These are phyloP conservation scores for Cantharis rufa DNA, from an alignment of 2,888 invertebrate species.

Conservation along the genomic window DNA sequence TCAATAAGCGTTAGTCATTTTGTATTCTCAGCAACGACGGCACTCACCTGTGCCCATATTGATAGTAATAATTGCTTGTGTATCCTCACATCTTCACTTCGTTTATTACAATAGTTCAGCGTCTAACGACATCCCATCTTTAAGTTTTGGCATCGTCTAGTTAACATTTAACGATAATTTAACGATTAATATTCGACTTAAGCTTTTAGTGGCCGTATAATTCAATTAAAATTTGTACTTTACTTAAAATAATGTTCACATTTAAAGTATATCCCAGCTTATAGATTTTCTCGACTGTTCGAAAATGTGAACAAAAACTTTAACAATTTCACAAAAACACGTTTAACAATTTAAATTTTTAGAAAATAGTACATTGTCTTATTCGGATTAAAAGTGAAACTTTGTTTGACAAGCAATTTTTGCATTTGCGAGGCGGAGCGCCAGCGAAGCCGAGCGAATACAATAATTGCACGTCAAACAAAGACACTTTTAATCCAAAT, in stretches of 20 bases:
- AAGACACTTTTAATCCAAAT: too few relatives aligned
- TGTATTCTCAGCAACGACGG: not conserved
- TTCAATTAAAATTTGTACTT: slow-evolving; percentile 2
- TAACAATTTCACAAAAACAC: not conserved
- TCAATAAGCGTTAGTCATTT: slow-evolving; percentile 5
- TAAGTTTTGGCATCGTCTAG: not conserved
- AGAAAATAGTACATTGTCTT: too few relatives aligned
- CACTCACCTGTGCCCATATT: slow-evolving; percentile 1
- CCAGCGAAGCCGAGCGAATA: too few relatives aligned
- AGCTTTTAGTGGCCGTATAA: not conserved
- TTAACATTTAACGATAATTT: slow-evolving; percentile 2
- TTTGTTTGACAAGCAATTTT: too few relatives aligned
- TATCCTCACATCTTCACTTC: slow-evolving; percentile 8
- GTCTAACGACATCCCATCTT: not conserved
- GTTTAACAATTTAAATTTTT: not conserved
- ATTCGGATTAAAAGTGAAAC: too few relatives aligned
- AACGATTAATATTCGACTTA: slow-evolving; percentile 2
- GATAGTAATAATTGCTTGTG: slow-evolving; percentile 10
- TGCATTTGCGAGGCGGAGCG: too few relatives aligned
- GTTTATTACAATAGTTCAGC: slow-evolving; percentile 1
- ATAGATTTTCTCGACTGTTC: not conserved
- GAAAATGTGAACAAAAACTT: not conserved
- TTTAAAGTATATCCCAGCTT: not conserved
- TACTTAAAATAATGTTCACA: not conserved
- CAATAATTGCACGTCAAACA: too few relatives aligned